Conservation (phyloP, 1,140 invertebrate genomes). For the Achroia grisella region DNA sequence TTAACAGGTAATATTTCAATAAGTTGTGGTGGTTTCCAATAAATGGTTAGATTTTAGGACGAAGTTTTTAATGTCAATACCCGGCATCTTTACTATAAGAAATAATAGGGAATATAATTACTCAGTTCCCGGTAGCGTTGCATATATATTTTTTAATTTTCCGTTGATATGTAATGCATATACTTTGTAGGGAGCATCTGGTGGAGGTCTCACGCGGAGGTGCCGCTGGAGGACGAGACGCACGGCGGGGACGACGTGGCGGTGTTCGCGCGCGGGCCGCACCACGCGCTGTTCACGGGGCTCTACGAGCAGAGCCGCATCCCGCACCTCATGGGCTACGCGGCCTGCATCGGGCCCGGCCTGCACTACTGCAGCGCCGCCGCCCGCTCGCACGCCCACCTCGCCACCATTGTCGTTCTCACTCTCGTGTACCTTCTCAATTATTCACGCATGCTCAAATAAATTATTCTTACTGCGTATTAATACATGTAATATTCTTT, state of each 20-base stretch:
- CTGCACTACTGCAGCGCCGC: neutral
- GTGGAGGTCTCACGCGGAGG: neutral
- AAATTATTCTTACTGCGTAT: too few relatives aligned
- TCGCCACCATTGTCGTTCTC: neutral
- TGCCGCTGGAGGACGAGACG: neutral
- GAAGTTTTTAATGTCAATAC: too few relatives aligned
- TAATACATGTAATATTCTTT: too few relatives aligned
- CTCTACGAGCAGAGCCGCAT: constrained; percentile 1
- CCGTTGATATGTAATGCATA: neutral
- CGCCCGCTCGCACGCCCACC: neutral
- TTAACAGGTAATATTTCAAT: too few relatives aligned
- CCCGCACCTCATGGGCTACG: constrained; percentile 1
- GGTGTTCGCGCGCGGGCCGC: neutral
- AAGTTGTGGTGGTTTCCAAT: too few relatives aligned
- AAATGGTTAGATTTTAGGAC: too few relatives aligned
- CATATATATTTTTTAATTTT: neutral
- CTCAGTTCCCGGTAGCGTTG: too few relatives aligned
- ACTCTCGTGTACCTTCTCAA: too few relatives aligned
- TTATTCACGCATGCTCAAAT: too few relatives aligned
- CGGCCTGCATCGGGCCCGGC: neutral
- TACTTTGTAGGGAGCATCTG: neutral
- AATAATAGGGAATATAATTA: too few relatives aligned
- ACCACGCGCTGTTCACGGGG: neutral
- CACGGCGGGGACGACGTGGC: constrained; percentile 2
- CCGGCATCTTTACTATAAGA: too few relatives aligned